Percentiles rank a stretch among this genome's conserved stretches.
phyloP scores from a whole-genome alignment of 2,113 vertebrate species.

The Gallinago media region DNA sequence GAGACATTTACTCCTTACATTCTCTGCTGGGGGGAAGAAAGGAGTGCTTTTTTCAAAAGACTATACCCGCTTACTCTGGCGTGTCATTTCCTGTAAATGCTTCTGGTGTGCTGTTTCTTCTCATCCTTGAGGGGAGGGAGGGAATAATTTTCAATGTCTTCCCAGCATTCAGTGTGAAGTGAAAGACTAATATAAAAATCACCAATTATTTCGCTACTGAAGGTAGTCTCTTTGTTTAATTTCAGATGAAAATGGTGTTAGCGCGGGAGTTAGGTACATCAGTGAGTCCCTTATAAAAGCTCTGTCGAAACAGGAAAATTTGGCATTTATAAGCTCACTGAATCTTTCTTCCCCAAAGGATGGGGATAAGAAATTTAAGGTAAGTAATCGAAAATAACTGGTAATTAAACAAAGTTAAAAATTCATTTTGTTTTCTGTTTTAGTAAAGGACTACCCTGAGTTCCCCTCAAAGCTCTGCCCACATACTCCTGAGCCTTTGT shows the following conservation, averaged over 20 bases:
- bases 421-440: background rate
- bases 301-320: slow-evolving; percentile 82
- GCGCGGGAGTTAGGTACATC: slow-evolving; percentile 81
- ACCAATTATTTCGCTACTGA: background rate
- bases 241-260: slow-evolving; percentile 71
- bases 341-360: slow-evolving; percentile 84
- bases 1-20: background rate
- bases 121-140: background rate
- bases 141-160: background rate
- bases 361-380: slow-evolving; percentile 85
- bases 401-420: background rate
- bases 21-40: background rate
- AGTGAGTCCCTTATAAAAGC: slow-evolving; percentile 82
- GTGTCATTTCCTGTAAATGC: background rate
- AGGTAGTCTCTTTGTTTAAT: slow-evolving; percentile 38
- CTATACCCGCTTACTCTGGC: fast-evolving
- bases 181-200: background rate
- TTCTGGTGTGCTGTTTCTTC: background rate
- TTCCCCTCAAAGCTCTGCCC: too few relatives aligned
- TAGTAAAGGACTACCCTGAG: background rate
- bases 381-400: slow-evolving; percentile 36
- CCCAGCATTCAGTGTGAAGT: background rate
- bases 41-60: background rate
- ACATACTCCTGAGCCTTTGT: too few relatives aligned
- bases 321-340: slow-evolving; percentile 75